phyloP scores from a whole-genome alignment of 92 coral and sea anemone species.

The Zoanthus gigantus region DNA sequence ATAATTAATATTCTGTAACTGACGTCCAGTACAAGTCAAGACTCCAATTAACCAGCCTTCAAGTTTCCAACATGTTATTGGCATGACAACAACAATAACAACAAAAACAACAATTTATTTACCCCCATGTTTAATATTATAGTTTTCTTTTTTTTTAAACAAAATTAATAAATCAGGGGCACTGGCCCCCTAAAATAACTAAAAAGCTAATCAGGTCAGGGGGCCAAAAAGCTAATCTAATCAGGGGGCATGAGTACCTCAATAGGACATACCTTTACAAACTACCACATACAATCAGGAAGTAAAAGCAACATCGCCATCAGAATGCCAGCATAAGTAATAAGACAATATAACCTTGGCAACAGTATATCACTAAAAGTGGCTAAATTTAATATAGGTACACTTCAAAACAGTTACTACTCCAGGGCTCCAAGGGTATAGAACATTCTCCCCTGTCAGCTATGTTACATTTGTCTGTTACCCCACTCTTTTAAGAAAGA shows the following conservation, averaged over 20 bases:
- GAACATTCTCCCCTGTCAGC: constrained; percentile 49
- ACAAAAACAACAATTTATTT: too few species aligned
- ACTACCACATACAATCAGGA: neutral
- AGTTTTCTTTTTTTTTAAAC: too few species aligned
- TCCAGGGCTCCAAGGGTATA: constrained; percentile 54
- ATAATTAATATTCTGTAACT: too few species aligned
- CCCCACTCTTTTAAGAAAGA: neutral
- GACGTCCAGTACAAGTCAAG: too few species aligned
- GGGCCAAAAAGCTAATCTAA: too few species aligned
- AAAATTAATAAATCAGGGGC: too few species aligned
- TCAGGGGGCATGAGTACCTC: neutral
- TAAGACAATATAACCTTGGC: constrained; percentile 32
- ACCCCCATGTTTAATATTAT: too few species aligned
- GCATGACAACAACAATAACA: too few species aligned
- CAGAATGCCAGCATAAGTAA: constrained; percentile 40
- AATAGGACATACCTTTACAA: constrained; percentile 17
- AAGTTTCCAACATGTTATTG: too few species aligned
- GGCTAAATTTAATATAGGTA: constrained; percentile 38
- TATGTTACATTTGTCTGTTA: constrained; percentile 8
- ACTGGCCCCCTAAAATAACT: too few species aligned
- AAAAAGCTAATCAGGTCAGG: too few species aligned
- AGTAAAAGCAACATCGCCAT: constrained; percentile 5
- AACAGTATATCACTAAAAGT: constrained; percentile 40
- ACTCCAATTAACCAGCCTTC: too few species aligned
- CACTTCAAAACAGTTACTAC: constrained; percentile 56